A percentile compares a stretch with the other conserved stretches of the same genome.
Evolutionary conservation across 1,140 invertebrate species (phyloP).

Genomic region (Theocolax elegans): DNA sequence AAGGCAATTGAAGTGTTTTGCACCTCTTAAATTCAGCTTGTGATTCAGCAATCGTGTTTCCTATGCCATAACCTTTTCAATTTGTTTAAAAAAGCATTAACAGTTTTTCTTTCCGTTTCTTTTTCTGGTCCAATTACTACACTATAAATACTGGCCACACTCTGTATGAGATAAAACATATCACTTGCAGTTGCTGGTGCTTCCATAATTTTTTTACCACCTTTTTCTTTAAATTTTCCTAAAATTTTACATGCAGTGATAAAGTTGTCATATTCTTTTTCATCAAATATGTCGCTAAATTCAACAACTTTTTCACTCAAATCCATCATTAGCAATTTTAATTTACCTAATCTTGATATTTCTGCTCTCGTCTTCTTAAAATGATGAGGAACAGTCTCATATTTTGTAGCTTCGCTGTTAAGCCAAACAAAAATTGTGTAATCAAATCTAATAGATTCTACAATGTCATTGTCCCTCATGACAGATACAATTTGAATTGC

Average conservation of each 20-base stretch:
- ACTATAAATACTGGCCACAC: not conserved
- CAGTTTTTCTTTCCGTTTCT: not conserved
- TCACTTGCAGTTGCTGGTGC: not conserved
- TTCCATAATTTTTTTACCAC: not conserved
- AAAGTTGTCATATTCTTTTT: not conserved
- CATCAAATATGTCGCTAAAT: not conserved
- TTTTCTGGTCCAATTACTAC: not conserved
- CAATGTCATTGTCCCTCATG: not conserved
- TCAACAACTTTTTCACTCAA: not conserved
- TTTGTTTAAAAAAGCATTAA: not conserved
- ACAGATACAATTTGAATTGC: not conserved
- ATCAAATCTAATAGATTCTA: not conserved
- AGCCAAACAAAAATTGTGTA: not conserved
- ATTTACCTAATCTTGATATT: not conserved
- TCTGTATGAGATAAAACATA: not conserved
- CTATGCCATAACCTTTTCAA: not conserved
- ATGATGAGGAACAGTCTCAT: not conserved
- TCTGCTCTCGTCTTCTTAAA: not conserved
- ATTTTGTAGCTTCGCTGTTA: not conserved
- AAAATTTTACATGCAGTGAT: not conserved
- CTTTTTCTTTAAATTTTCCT: not conserved
- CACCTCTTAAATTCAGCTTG: not conserved
- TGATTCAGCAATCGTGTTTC: constrained; percentile 1
- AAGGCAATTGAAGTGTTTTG: not conserved
- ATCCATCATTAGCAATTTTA: not conserved